Evolutionary conservation across 2,888 invertebrate genomes (phyloP).

Genomic region (Drosophila mulleri): DNA sequence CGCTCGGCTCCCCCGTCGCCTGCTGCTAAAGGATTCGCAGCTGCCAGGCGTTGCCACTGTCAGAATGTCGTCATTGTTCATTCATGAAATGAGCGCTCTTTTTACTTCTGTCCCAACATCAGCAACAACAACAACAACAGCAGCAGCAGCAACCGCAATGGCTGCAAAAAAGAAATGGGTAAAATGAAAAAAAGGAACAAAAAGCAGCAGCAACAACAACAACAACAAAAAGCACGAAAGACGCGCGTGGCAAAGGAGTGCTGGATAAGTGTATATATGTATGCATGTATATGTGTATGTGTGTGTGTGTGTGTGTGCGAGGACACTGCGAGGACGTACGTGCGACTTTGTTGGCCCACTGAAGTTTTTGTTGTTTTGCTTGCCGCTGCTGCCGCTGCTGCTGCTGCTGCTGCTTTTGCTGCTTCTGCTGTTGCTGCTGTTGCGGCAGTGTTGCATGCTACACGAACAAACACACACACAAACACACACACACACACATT

Average conservation of each 20-base stretch:
- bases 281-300: constrained; percentile 20
- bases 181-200: constrained; percentile 23
- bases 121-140: constrained; percentile 16
- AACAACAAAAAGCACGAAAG: constrained; percentile 35
- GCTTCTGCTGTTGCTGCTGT: constrained; percentile 17
- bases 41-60: constrained; percentile 61
- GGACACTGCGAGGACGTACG: constrained; percentile 77
- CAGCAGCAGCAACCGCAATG: constrained; percentile 66
- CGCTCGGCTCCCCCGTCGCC: background rate
- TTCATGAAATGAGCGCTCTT: constrained; percentile 75
- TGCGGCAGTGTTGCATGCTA: constrained; percentile 70
- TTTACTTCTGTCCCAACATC: constrained; percentile 58
- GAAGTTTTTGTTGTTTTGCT: constrained; percentile 41
- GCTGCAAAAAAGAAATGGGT: constrained; percentile 63
- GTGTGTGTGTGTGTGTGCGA: constrained; percentile 58
- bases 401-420: constrained; percentile 14
- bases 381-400: constrained; percentile 32
- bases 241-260: constrained; percentile 69
- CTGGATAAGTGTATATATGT: constrained; percentile 31
- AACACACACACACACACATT: constrained; percentile 23
- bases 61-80: constrained; percentile 80
- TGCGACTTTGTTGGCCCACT: constrained; percentile 65
- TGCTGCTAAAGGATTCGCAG: constrained; percentile 12
- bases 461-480: constrained; percentile 40
- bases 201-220: constrained; percentile 15